phyloP scores from a whole-genome alignment of 1,140 invertebrate species.

The Megathymus violae region DNA sequence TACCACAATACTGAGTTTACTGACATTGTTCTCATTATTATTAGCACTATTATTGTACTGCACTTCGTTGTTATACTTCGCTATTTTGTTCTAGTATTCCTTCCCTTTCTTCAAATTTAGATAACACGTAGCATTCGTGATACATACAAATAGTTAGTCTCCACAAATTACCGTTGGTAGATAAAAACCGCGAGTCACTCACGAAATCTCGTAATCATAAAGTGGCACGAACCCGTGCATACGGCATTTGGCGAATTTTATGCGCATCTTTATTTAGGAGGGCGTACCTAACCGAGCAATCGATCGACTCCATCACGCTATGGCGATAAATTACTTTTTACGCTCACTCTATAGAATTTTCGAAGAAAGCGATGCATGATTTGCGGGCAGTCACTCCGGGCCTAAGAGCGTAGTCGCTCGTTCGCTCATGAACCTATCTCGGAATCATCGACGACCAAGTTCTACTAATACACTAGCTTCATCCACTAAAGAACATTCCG shows the following conservation, averaged over 20 bases:
- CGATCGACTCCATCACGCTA: constrained; percentile 73
- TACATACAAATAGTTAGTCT: constrained; percentile 1
- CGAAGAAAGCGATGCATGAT: constrained; percentile 67
- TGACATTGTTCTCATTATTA: too few species aligned
- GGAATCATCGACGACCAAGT: background rate
- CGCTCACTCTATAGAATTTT: constrained; percentile 67
- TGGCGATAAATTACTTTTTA: constrained; percentile 80
- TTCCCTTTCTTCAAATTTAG: background rate
- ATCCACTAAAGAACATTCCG: constrained; percentile 46
- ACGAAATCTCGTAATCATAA: constrained; percentile 42
- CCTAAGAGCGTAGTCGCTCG: constrained; percentile 45
- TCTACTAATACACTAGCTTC: constrained; percentile 49
- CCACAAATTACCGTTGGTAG: constrained; percentile 5
- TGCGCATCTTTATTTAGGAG: constrained; percentile 71
- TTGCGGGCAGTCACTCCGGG: constrained; percentile 63
- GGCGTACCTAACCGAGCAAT: constrained; percentile 54
- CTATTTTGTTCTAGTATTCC: too few species aligned
- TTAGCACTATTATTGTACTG: too few species aligned
- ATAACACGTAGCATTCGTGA: background rate
- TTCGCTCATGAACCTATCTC: constrained; percentile 39
- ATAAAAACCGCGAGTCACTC: constrained; percentile 30
- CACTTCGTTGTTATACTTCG: too few species aligned
- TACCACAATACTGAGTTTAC: too few species aligned
- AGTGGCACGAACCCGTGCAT: constrained; percentile 36
- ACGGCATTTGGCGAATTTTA: constrained; percentile 65